A percentile compares a stretch with the other conserved stretches of the same genome.
phyloP scores from a whole-genome alignment of 2,797 vertebrate species.

The Onychomys torridus region DNA sequence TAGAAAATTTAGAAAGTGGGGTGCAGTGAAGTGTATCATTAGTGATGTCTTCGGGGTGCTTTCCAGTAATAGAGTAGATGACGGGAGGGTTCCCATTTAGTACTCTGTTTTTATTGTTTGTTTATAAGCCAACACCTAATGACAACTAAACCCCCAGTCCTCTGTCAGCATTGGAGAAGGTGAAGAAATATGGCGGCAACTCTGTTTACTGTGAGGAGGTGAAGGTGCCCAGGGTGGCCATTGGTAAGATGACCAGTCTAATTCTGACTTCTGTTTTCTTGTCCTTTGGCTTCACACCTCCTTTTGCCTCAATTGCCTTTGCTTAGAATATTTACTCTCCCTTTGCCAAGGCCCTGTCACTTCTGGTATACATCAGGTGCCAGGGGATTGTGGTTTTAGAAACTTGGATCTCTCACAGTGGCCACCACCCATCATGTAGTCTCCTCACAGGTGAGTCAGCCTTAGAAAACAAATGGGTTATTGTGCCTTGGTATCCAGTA shows the following conservation, averaged over 20 bases:
- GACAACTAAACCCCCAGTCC: background rate
- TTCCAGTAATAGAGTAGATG: background rate
- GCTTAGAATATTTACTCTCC: background rate
- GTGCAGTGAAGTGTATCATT: background rate
- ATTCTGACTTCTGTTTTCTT: background rate
- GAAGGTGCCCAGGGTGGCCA: background rate
- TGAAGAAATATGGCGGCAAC: background rate
- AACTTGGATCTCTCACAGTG: background rate
- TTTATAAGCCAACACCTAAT: background rate
- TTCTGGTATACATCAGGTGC: background rate
- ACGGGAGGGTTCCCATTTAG: background rate
- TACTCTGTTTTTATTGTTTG: background rate
- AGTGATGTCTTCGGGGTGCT: background rate
- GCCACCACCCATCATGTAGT: background rate
- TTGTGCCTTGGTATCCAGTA: slow-evolving; percentile 28
- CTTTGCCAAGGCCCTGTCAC: slow-evolving; percentile 35
- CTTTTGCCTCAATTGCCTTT: background rate
- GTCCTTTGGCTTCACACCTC: background rate
- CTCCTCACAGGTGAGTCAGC: slow-evolving; percentile 11
- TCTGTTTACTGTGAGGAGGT: background rate
- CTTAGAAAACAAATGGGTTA: slow-evolving; percentile 50
- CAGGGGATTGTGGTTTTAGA: slow-evolving; percentile 11
- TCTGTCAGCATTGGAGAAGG: background rate
- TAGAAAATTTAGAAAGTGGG: background rate
- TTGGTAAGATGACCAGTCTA: background rate